Percentiles rank a stretch among this genome's conserved stretches.
phyloP scores from a whole-genome alignment of 2,888 invertebrate species.

The Drosophila rubida region DNA sequence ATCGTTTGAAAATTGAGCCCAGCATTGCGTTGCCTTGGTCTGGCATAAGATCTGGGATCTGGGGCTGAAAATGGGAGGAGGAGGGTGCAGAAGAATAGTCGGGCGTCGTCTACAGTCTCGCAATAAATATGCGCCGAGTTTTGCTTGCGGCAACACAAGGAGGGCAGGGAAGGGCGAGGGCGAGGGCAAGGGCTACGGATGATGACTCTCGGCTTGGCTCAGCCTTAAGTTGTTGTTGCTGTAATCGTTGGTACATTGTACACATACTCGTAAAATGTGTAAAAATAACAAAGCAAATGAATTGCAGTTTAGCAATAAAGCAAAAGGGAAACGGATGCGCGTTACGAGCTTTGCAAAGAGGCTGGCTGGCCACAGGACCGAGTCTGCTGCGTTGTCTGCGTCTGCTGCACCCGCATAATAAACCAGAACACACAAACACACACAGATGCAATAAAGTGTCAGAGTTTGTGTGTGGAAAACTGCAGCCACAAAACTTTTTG shows the following conservation, averaged over 20 bases:
- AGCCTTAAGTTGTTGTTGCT: conserved; percentile 19
- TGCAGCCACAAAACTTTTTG: conserved; percentile 55
- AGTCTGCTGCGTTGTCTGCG: conserved; percentile 18
- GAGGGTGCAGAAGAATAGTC: conserved; percentile 19
- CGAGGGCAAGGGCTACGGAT: conserved; percentile 29
- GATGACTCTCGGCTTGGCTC: conserved; percentile 47
- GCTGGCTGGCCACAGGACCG: conserved; percentile 14
- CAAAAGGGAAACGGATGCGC: conserved; percentile 63
- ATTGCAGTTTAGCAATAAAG: conserved; percentile 62
- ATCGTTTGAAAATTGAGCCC: conserved; percentile 75
- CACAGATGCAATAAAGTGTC: conserved; percentile 17
- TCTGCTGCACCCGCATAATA: conserved; percentile 69
- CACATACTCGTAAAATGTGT: conserved; percentile 65
- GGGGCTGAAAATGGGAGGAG: neutral
- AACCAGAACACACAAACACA: conserved; percentile 54
- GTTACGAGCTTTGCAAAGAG: conserved; percentile 52
- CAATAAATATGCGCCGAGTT: conserved; percentile 70
- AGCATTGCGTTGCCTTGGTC: conserved; percentile 15
- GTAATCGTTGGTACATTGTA: conserved; percentile 48
- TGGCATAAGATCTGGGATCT: conserved; percentile 4
- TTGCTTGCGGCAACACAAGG: conserved; percentile 39
- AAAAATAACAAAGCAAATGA: conserved; percentile 76
- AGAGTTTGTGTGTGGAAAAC: conserved; percentile 13
- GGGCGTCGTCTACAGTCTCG: conserved; percentile 63
- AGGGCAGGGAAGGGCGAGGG: neutral